Evolutionary conservation across 1,140 invertebrate genomes (phyloP).

Genomic region (Sesamia nonagrioides): DNA sequence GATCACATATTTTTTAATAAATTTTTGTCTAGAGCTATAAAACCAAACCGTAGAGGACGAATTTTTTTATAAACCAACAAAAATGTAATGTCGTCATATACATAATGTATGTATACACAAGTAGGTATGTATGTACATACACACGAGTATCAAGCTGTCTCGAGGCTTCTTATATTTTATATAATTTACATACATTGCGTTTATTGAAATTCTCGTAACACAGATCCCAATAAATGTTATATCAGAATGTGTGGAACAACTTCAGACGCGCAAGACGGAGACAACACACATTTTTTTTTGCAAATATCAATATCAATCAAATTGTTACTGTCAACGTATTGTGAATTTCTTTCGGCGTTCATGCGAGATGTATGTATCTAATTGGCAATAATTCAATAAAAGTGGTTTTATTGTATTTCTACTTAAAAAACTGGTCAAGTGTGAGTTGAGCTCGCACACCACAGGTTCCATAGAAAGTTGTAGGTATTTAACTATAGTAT

Average conservation of each 20-base stretch:
- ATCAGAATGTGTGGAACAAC: neutral
- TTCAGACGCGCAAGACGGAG: neutral
- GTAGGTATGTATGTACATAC: neutral
- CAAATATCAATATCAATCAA: neutral
- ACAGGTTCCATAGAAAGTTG: too few species aligned
- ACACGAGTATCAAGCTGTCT: neutral
- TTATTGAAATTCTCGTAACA: slow-evolving; percentile 33
- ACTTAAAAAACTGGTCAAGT: too few species aligned
- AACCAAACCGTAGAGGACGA: too few species aligned
- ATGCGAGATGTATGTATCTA: neutral
- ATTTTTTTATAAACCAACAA: too few species aligned
- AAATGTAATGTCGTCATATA: neutral
- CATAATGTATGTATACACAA: too few species aligned
- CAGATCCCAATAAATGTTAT: slow-evolving; percentile 10
- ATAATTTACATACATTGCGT: slow-evolving; percentile 18
- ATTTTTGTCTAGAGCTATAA: too few species aligned
- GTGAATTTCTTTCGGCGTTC: too few species aligned
- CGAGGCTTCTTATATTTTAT: neutral
- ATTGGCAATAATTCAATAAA: neutral
- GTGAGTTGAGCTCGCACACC: too few species aligned
- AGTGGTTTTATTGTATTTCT: neutral
- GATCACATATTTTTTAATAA: too few species aligned
- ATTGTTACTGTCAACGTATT: neutral
- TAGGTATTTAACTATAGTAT: too few species aligned
- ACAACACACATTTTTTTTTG: neutral